Evolutionary conservation across 2,113 vertebrate genomes (phyloP).

Genomic region (Apeltes quadracus): DNA sequence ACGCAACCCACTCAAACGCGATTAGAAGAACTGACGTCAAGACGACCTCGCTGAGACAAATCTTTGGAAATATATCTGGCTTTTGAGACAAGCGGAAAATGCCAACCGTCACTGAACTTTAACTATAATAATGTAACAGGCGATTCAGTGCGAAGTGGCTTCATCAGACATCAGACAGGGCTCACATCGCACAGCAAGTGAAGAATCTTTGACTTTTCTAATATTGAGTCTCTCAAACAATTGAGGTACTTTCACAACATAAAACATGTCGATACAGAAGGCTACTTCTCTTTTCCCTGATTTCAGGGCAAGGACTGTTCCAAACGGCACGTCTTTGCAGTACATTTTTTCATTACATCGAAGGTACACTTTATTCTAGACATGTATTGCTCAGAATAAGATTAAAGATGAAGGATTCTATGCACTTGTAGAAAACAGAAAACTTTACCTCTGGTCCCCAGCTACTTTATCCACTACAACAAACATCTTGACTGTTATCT

Average conservation of each 20-base stretch:
- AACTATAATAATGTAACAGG: conserved; percentile 26
- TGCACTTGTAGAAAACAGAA: neutral
- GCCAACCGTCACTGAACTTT: conserved; percentile 28
- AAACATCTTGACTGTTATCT: conserved; percentile 22
- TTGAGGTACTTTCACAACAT: neutral
- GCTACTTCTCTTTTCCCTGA: neutral
- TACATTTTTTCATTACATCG: neutral
- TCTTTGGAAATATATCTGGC: conserved; percentile 49
- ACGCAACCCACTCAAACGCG: conserved; percentile 52
- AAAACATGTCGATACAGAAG: conserved; percentile 7
- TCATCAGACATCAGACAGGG: conserved; percentile 47
- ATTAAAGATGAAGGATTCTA: neutral
- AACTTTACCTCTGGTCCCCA: neutral
- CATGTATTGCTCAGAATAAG: neutral
- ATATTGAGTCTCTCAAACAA: conserved; percentile 16
- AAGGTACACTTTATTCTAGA: neutral
- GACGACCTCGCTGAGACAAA: conserved; percentile 46
- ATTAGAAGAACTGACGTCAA: conserved; percentile 60
- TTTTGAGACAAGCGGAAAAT: conserved; percentile 53
- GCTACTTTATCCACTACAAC: conserved; percentile 14
- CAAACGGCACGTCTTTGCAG: conserved; percentile 4
- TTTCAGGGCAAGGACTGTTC: conserved; percentile 1
- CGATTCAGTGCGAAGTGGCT: conserved; percentile 24
- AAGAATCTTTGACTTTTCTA: conserved; percentile 11
- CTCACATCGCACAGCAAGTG: conserved; percentile 34